Base-by-base conservation (phyloP, 2,113 vertebrate genomes). In the Brachypteracias leptosomus region DNA sequence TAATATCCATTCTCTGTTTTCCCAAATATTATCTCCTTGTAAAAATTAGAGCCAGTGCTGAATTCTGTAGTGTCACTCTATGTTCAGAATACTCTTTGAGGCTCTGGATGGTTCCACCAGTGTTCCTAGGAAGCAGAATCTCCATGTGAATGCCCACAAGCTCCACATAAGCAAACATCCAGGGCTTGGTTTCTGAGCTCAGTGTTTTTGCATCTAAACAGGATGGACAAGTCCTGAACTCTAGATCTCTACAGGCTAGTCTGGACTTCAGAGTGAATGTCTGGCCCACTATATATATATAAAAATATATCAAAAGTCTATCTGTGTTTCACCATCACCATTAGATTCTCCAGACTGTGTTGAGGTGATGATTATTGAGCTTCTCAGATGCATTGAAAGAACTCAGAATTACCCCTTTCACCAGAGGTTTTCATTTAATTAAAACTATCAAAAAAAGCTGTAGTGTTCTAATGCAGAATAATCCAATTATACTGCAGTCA, bases 341-440 rank as follows among this genome's bases (percentile, higher is more conserved):
- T 87, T 82, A 94, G 66, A 65, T 46, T 92, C 28, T 47, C 35
- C 58, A 94, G 47, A 80, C 70, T 35, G 61, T 77, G 54, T 71
- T 90, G 77, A 87, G 94, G 26, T 90, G 66, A 38, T 85, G 85
- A 95, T 94, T 95, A 89, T 46, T 93, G 77, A 93, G 63, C 52
- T 89, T 35, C 89, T 95, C 62, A 83, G 77, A 91, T 0, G 1
- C 61, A 70, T 11, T 83, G 71, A 87, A 90, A 93, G 42, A 90
- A 74, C 62, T 90, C 72, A 77, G 80, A 82, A 96, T 89, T 95
- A 75, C 33, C 29, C 59, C 76, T 89, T 95, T 71, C 75, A 91
- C 80, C 47, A 88, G 92, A 89, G 85, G 51, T 90, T 87, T 93
- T 95, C 5, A 72, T 89, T 95, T 96, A 91, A 91, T 95, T 93